Percentiles rank a stretch among this genome's conserved stretches.
These are phyloP conservation scores for Thyatira batis DNA, from an alignment of 2,888 invertebrate species.

Conservation along the genomic window DNA sequence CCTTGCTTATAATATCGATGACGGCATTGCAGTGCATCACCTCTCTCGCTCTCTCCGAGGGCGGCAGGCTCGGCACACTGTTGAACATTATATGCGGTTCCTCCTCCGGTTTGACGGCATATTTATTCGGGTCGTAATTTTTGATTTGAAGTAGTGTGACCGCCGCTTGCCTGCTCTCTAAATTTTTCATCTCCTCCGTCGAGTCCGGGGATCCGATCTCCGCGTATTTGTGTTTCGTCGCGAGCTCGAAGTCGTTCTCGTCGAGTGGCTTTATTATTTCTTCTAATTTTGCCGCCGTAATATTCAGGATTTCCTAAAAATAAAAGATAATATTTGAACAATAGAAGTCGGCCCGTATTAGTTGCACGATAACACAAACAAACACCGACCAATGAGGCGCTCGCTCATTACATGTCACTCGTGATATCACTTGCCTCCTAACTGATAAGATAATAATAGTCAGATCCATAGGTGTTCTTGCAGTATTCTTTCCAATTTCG, in stretches of 20 bases:
- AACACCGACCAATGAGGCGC: slow-evolving; percentile 69
- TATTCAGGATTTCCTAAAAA: slow-evolving; percentile 82
- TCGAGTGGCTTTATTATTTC: slow-evolving; percentile 79
- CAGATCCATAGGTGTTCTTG: slow-evolving; percentile 59
- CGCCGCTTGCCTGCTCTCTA: slow-evolving; percentile 79
- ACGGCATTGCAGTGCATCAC: slow-evolving; percentile 80
- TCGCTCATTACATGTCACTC: slow-evolving; percentile 57
- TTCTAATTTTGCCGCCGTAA: slow-evolving; percentile 82
- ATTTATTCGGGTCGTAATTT: slow-evolving; percentile 78
- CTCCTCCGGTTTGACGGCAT: slow-evolving; percentile 68
- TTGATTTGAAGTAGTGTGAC: slow-evolving; percentile 78
- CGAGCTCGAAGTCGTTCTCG: slow-evolving; percentile 59
- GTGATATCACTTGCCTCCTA: slow-evolving; percentile 63
- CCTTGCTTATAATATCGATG: slow-evolving; percentile 79
- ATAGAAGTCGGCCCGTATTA: slow-evolving; percentile 50
- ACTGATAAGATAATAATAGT: slow-evolving; percentile 73
- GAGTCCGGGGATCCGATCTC: slow-evolving; percentile 77
- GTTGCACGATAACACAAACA: slow-evolving; percentile 64
- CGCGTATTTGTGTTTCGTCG: slow-evolving; percentile 63
- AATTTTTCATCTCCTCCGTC: slow-evolving; percentile 79
- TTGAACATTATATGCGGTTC: slow-evolving; percentile 83
- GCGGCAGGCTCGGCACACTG: slow-evolving; percentile 81
- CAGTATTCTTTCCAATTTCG: slow-evolving; percentile 64
- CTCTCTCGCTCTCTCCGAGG: slow-evolving; percentile 78
- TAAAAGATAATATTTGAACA: slow-evolving; percentile 58